Evolutionary conservation across 2,888 invertebrate species (phyloP), one percentile per base, ranked within the genome.

Genomic region (Tetropium fuscum): DNA sequence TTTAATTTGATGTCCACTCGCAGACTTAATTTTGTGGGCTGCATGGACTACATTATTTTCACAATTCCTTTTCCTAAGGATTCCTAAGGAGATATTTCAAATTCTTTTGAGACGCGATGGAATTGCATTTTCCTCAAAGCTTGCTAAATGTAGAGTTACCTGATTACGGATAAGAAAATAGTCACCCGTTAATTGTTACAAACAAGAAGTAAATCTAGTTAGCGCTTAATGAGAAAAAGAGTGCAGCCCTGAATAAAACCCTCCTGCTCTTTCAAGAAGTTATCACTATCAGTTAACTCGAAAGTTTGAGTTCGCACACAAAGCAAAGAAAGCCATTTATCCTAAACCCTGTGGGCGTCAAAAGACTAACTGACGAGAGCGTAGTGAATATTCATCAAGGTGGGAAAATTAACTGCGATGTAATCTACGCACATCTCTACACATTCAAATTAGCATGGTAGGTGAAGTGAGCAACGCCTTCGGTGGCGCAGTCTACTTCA

Each of bases 371-470:
- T 36, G 60, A 43, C 47, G 45, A 54, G 49, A 44, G 58, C 58
- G 60, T 61, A 45, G 55, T 60, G 67, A 69, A 72, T 71, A 73
- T 72, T 71, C 73, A 73, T 73, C 71, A 72, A 72, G 67, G 70
- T 67, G 67, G 64, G 63, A 69, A 63, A 63, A 65, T 63, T 63
- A 63, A 59, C 63, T 66, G 63, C 53, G 53, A 58, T 61, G 51
- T 71, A 72, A 73, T 72, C 70, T 69, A 65, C 65, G 67, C 69
- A 72, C 67, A 69, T 68, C 60, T 59, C 68, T 69, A 64, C 63
- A 70, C 71, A 66, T 64, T 54, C 63, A 70, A 74, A 74, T 74
- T 74, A 74, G 70, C 66, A 73, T 73, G 71, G 66, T 60, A 66
- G 66, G 67, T 70, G 69, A 72, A 73, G 70, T 70, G 72, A 73